Evolutionary conservation across 2,797 vertebrate genomes (phyloP).

Genomic region (Malacoctenus gilli): DNA sequence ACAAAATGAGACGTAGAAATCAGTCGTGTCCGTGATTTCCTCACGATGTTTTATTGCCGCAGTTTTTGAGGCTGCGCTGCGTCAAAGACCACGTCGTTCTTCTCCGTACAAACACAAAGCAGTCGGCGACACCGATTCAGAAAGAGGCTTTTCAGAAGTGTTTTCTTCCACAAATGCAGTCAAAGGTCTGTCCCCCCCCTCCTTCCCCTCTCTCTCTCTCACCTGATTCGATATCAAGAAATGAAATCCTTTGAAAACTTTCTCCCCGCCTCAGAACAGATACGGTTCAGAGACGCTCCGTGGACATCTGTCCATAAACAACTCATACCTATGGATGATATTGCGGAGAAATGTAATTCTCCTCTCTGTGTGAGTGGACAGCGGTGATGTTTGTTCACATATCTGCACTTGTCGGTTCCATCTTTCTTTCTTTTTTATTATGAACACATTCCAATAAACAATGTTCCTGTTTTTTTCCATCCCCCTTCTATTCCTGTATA

Average conservation of each 20-base stretch:
- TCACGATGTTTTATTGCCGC: conserved; percentile 6
- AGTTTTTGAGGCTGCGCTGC: background rate
- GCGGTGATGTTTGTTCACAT: conserved; percentile 24
- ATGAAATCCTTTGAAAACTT: conserved; percentile 49
- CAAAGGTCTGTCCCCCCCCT: conserved; percentile 32
- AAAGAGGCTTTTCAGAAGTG: conserved; percentile 16
- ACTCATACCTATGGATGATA: conserved; percentile 35
- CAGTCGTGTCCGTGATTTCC: background rate
- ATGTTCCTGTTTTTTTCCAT: conserved; percentile 2
- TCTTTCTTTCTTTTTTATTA: conserved; percentile 22
- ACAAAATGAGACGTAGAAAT: conserved; percentile 1
- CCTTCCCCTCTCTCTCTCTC: no score
- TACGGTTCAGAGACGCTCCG: conserved; percentile 35
- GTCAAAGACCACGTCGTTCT: conserved; percentile 24
- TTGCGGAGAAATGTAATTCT: conserved; percentile 35
- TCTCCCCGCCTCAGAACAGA: conserved; percentile 29
- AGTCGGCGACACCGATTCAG: conserved; percentile 2
- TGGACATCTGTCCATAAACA: conserved; percentile 46
- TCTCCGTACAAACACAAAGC: conserved; percentile 13
- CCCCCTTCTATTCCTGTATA: background rate
- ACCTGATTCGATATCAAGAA: conserved; percentile 42
- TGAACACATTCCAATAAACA: conserved; percentile 1
- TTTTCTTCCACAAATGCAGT: conserved; percentile 21
- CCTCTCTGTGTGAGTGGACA: conserved; percentile 12
- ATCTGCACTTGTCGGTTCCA: conserved; percentile 6